Base-by-base conservation (phyloP, 2,888 invertebrate species). In the Saturnia japonica region DNA sequence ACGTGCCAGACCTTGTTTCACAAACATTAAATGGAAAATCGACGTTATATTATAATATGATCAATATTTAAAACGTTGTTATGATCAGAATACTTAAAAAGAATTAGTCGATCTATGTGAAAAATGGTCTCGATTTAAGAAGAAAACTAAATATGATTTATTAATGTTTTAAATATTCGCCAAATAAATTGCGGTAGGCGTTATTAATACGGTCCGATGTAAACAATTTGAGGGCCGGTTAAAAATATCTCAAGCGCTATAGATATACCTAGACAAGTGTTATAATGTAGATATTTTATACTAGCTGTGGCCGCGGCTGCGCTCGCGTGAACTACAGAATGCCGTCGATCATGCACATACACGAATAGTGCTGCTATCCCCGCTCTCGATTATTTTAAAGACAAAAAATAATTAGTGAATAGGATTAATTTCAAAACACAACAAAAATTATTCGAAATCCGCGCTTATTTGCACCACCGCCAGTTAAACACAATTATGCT, bases 71-170 rank as follows among this genome's bases (percentile, higher is more conserved):
- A 28, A 28, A 40, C 64, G 19, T 64, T 64, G 19, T 64, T 40
- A 40, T 64, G n/a, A 40, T 64, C 0, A 12, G 14, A 64, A 40
- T 40, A 64, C 11, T 1, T n/a, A n/a, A 19, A 60, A 40, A 34
- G 19, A 64, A 6, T n/a, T 14, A 40, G 1, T 19, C n/a, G n/a
- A 64, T 9, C n/a, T 1, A 14, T 40, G 64, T 34, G 40, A 40
- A n/a, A 64, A n/a, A 60, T 60, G 12, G 25, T 64, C 8, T 7
- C 40, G 40, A 40, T 40, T 64, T 40, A 11, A 64, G 8, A 64
- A 40, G 64, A 64, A 64, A 40, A 64, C 6, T 64, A 64, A n/a
- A 64, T 60, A 64, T 62, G 64, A 64, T 64, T 64, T 64, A 40
- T 64, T 12, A 8, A 64, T 64, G 40, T 64, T n/a, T 25, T n/a